Evolutionary conservation across 2,888 invertebrate species (phyloP).

Genomic region (Drosophila limbata): DNA sequence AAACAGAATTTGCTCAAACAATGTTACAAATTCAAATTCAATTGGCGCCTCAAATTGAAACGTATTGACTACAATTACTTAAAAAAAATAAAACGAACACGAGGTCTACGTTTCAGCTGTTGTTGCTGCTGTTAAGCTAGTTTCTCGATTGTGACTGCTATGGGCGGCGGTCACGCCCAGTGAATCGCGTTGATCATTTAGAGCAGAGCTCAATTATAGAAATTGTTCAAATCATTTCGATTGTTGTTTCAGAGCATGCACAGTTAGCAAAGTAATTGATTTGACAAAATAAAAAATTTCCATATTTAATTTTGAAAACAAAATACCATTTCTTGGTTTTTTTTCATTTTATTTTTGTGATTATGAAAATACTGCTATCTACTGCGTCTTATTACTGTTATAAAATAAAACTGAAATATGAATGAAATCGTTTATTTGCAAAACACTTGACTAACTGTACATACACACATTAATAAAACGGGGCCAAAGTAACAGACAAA

Average conservation of each 20-base stretch:
- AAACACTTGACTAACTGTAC: background rate
- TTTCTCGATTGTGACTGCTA: slow-evolving; percentile 21
- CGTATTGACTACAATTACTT: slow-evolving; percentile 65
- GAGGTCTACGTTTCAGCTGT: slow-evolving; percentile 38
- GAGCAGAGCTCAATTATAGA: slow-evolving; percentile 53
- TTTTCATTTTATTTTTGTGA: too few relatives aligned
- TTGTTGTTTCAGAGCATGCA: slow-evolving; percentile 23
- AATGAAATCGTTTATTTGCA: background rate
- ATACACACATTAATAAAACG: background rate
- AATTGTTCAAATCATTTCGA: slow-evolving; percentile 45
- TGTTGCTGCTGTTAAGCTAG: slow-evolving; percentile 31
- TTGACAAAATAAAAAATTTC: background rate
- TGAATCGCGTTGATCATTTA: slow-evolving; percentile 49
- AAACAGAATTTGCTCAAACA: slow-evolving; percentile 43
- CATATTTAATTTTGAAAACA: background rate
- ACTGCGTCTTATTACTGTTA: too few relatives aligned
- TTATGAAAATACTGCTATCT: too few relatives aligned
- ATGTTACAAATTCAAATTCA: slow-evolving; percentile 61
- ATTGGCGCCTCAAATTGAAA: slow-evolving; percentile 65
- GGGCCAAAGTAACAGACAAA: slow-evolving; percentile 2
- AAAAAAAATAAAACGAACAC: slow-evolving; percentile 39
- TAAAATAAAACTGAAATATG: background rate
- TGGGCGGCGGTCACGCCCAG: slow-evolving; percentile 33
- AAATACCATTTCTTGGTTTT: background rate
- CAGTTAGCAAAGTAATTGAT: background rate